Conservation (phyloP, 2,888 invertebrate genomes). For the Drosophila ezoana region DNA sequence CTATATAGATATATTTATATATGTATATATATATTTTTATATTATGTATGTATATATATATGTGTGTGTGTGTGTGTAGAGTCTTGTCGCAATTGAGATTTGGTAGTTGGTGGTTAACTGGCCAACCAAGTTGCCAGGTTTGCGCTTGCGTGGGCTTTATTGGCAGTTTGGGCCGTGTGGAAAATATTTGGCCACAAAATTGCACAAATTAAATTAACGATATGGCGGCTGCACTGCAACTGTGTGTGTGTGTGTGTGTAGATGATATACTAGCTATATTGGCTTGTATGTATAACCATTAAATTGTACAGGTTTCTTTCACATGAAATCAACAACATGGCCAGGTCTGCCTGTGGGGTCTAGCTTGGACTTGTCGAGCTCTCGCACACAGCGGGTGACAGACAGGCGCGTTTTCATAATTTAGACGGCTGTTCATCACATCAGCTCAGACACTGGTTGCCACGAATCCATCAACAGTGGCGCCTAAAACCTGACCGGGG, state of each 20-base stretch:
- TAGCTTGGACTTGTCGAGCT: conserved; percentile 12
- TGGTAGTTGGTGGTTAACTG: conserved; percentile 49
- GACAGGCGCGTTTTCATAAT: conserved; percentile 80
- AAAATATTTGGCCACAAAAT: conserved; percentile 79
- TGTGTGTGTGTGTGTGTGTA: conserved; percentile 9
- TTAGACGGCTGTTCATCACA: conserved; percentile 77
- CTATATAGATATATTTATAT: conserved; percentile 2
- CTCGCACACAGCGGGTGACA: conserved; percentile 80
- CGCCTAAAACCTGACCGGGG: conserved; percentile 67
- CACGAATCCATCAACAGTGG: conserved; percentile 82
- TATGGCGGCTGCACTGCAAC: conserved; percentile 62
- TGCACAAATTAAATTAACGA: conserved; percentile 79
- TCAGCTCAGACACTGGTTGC: conserved; percentile 22
- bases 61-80: conserved; percentile 5
- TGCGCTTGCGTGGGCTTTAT: conserved; percentile 76
- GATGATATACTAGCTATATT: conserved; percentile 37
- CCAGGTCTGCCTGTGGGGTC: conserved; percentile 74
- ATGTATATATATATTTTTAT: conserved; percentile 3
- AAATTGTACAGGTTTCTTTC: conserved; percentile 51
- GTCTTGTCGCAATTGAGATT: conserved; percentile 36
- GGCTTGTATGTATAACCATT: conserved; percentile 13
- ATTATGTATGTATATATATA: conserved; percentile 12
- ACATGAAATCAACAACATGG: conserved; percentile 34
- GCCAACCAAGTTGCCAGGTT: conserved; percentile 66
- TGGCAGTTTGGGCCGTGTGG: conserved; percentile 81